Percentiles rank a stretch among this genome's conserved stretches.
Conservation (phyloP, 2,797 vertebrate species). For the Bovichtus diacanthus region DNA sequence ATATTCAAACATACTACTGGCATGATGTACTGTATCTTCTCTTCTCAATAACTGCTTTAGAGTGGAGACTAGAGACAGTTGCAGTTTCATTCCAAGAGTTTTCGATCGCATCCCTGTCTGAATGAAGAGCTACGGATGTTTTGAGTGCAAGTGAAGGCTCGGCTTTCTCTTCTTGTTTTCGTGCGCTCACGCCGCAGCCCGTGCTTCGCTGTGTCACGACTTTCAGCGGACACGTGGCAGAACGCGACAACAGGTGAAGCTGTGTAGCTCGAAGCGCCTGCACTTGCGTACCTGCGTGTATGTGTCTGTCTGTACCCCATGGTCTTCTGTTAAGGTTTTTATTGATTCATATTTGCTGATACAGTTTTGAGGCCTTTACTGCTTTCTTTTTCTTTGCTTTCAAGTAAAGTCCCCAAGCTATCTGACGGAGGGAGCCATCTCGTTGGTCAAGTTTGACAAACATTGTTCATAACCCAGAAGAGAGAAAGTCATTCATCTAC, state of each 20-base stretch:
- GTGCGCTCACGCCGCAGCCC: no score
- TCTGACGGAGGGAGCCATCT: conserved; percentile 24
- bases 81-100: background rate
- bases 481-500: conserved; percentile 49
- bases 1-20: background rate
- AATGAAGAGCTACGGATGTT: background rate
- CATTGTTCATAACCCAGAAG: conserved; percentile 55
- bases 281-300: background rate
- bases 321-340: background rate
- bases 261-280: no score
- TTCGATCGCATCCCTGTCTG: background rate
- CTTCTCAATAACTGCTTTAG: background rate
- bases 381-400: conserved; percentile 14
- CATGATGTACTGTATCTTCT: background rate
- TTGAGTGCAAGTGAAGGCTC: background rate
- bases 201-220: background rate
- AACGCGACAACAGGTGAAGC: no score
- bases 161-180: background rate
- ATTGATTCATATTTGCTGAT: conserved; percentile 7
- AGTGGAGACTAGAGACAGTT: no score
- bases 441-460: conserved; percentile 43
- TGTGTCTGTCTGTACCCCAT: no score
- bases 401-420: background rate
- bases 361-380: conserved; percentile 2
- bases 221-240: background rate